phyloP scores from a whole-genome alignment of 2,888 invertebrate genomes.

The Zonitis immaculata region DNA sequence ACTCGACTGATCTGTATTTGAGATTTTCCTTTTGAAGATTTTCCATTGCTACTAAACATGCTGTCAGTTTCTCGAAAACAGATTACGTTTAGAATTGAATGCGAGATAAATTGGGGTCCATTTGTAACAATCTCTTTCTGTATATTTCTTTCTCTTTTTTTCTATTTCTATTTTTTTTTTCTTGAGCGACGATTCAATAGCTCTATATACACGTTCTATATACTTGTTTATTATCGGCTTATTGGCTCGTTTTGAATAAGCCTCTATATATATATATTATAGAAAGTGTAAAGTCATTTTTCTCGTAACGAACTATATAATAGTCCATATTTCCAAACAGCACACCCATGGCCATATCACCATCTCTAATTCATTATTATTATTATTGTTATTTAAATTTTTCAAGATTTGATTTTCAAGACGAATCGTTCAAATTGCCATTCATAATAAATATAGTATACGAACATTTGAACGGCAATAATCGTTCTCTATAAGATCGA shows the following conservation, averaged over 20 bases:
- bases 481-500: slow-evolving; percentile 9
- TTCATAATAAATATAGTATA: no score
- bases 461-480: no score
- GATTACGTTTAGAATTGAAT: slow-evolving; percentile 41
- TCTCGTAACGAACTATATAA: slow-evolving; percentile 1
- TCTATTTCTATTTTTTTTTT: no score
- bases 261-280: no score
- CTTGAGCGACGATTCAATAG: slow-evolving; percentile 15
- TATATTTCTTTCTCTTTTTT: slow-evolving; percentile 2
- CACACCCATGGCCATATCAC: neutral
- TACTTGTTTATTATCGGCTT: slow-evolving; percentile 7
- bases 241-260: slow-evolving; percentile 4
- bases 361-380: neutral
- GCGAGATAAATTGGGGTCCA: slow-evolving; percentile 39
- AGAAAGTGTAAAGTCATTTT: slow-evolving; percentile 8
- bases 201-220: no score
- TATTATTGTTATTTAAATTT: neutral
- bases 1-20: neutral
- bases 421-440: neutral
- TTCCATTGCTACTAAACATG: slow-evolving; percentile 19
- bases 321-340: no score
- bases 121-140: slow-evolving; percentile 33
- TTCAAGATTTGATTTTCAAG: neutral
- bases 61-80: slow-evolving; percentile 40
- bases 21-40: neutral